Conservation (phyloP, 2,797 vertebrate species). For the Rhinichthys osculus region DNA sequence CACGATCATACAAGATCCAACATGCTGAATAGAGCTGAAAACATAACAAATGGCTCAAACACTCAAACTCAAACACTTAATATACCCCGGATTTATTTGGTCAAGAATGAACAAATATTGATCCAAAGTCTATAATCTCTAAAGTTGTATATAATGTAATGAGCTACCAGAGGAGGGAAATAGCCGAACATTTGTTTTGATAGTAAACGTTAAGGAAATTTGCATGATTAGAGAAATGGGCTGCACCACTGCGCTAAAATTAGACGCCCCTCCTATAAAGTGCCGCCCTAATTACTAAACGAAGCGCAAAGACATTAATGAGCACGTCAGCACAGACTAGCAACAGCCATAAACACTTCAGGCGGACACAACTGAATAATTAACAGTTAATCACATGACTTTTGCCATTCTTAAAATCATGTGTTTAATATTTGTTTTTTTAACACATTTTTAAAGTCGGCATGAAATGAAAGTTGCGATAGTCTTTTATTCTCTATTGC, state of each 20-base stretch:
- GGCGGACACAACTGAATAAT: neutral
- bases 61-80: neutral
- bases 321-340: neutral
- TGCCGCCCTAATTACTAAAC: conserved; percentile 5
- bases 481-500: neutral
- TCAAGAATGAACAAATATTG: neutral
- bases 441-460: neutral
- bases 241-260: neutral
- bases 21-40: neutral
- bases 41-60: neutral
- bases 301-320: conserved; percentile 1
- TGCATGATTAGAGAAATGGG: neutral
- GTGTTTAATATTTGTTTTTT: neutral
- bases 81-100: neutral
- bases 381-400: neutral
- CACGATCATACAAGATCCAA: neutral
- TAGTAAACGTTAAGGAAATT: neutral
- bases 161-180: neutral
- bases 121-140: neutral
- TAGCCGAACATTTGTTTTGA: neutral
- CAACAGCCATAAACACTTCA: conserved; percentile 5
- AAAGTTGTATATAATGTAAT: neutral
- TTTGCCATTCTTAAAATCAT: neutral
- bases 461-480: neutral
- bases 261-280: conserved; percentile 6